Conservation (phyloP, 2,113 vertebrate genomes). For the Gobiocypris rarus region DNA sequence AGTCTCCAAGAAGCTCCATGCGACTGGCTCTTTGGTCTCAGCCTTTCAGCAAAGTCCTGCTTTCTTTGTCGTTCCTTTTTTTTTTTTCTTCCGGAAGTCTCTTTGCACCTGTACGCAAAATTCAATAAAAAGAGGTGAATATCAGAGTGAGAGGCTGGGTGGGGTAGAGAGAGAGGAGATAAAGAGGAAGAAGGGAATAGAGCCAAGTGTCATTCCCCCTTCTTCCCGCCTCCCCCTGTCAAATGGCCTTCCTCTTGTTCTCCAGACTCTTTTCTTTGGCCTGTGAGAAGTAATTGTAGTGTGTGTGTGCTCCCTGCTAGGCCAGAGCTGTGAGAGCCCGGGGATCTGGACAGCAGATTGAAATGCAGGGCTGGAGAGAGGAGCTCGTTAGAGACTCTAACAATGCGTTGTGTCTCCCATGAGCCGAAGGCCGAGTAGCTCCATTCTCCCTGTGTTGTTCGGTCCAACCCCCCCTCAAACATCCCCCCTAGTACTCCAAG, state of each 20-base stretch:
- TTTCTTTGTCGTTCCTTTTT: conserved; percentile 17
- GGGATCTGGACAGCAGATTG: conserved; percentile 76
- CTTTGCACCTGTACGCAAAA: conserved; percentile 63
- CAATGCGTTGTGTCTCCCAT: conserved; percentile 65
- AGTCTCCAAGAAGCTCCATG: conserved; percentile 7
- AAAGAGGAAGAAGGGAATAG: conserved; percentile 50
- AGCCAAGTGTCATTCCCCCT: conserved; percentile 54
- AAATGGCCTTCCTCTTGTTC: conserved; percentile 68
- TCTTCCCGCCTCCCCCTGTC: conserved; percentile 49
- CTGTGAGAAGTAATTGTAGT: conserved; percentile 70
- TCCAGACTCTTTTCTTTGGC: conserved; percentile 51
- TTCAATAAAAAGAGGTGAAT: conserved; percentile 50
- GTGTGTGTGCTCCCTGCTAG: conserved; percentile 49
- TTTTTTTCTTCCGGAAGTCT: conserved; percentile 41
- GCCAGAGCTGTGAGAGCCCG: conserved; percentile 60
- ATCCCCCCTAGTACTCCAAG: background rate
- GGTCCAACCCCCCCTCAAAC: background rate
- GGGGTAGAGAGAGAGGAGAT: conserved; percentile 47
- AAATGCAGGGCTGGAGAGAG: conserved; percentile 62
- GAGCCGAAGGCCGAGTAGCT: conserved; percentile 35
- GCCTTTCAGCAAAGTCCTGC: conserved; percentile 37
- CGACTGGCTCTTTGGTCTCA: conserved; percentile 12
- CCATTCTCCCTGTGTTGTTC: conserved; percentile 12
- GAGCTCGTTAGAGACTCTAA: conserved; percentile 76
- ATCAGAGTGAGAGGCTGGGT: conserved; percentile 39